Percentiles rank a stretch among this genome's conserved stretches.
Conservation (phyloP, 2,888 invertebrate species). For the Drosophila fulvimacula region DNA sequence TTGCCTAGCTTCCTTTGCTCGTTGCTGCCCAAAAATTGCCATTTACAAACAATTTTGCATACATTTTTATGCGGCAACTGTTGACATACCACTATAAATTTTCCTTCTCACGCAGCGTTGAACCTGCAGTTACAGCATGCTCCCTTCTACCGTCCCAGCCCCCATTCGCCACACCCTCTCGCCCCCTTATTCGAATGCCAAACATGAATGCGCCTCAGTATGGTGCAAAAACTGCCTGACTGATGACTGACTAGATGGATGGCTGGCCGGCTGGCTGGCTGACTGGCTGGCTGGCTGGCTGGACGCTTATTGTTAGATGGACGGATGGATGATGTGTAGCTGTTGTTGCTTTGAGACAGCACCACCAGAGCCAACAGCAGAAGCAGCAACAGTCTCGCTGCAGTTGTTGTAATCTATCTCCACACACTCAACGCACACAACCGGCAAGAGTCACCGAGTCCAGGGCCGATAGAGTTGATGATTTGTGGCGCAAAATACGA, state of each 20-base stretch:
- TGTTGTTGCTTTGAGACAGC: slow-evolving; percentile 36
- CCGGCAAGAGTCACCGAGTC: slow-evolving; percentile 38
- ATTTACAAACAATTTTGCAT: slow-evolving; percentile 79
- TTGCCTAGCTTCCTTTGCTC: slow-evolving; percentile 7
- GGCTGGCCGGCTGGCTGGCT: slow-evolving; percentile 55
- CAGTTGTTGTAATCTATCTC: slow-evolving; percentile 76
- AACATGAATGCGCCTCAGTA: slow-evolving; percentile 40
- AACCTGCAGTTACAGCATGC: slow-evolving; percentile 27
- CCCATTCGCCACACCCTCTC: not conserved
- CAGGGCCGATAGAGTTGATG: slow-evolving; percentile 75
- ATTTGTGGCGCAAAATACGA: slow-evolving; percentile 78
- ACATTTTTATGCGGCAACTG: slow-evolving; percentile 74
- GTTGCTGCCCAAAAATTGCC: slow-evolving; percentile 56
- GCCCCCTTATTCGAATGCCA: slow-evolving; percentile 27
- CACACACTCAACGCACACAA: slow-evolving; percentile 39
- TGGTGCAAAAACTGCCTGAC: slow-evolving; percentile 61
- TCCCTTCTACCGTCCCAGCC: not conserved
- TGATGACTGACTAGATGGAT: slow-evolving; percentile 68
- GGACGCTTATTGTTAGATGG: slow-evolving; percentile 78
- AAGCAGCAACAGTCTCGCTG: slow-evolving; percentile 23
- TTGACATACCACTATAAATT: slow-evolving; percentile 76
- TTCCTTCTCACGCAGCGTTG: slow-evolving; percentile 40
- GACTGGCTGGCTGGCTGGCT: slow-evolving; percentile 57
- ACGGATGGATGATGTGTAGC: slow-evolving; percentile 76
- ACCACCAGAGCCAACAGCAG: slow-evolving; percentile 4